These are phyloP conservation scores for Pristionchus entomophagus DNA, from an alignment of 2,888 invertebrate genomes.

Conservation along the genomic window DNA sequence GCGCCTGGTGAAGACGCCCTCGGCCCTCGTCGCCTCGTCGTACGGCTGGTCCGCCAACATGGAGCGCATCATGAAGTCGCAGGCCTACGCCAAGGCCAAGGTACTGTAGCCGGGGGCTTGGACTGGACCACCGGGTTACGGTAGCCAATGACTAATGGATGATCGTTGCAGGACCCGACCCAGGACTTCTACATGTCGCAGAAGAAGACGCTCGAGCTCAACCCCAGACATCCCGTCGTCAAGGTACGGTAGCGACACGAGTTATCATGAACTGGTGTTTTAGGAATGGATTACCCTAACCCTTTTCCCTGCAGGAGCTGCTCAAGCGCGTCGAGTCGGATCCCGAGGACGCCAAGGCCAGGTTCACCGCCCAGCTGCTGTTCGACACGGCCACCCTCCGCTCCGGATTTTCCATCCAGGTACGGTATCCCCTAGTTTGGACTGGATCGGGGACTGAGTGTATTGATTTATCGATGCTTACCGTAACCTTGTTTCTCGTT, in stretches of 20 bases:
- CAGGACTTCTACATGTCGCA: conserved; percentile 84
- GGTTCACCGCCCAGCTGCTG: conserved; percentile 90
- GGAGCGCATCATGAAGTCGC: conserved; percentile 90
- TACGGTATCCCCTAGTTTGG: no score
- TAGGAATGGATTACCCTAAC: no score
- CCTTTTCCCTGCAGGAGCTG: conserved; percentile 81
- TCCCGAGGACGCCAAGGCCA: conserved; percentile 85
- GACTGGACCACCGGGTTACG: neutral
- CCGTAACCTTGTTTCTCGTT: conserved; percentile 87
- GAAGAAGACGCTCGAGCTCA: conserved; percentile 96
- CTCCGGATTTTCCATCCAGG: conserved; percentile 92
- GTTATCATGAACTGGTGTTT: neutral
- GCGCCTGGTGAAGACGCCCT: conserved; percentile 91
- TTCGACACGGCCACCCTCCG: conserved; percentile 92
- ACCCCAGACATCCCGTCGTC: conserved; percentile 95
- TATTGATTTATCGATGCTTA: neutral
- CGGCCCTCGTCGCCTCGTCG: conserved; percentile 94
- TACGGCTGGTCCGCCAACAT: conserved; percentile 99
- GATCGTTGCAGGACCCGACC: conserved; percentile 42
- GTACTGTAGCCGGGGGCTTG: conserved; percentile 80
- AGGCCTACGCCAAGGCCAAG: conserved; percentile 95
- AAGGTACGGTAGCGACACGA: conserved; percentile 76
- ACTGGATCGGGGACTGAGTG: no score
- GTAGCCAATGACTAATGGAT: neutral
- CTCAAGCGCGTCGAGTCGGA: conserved; percentile 87